A percentile compares a stretch with the other conserved stretches of the same genome.
phyloP scores from a whole-genome alignment of 2,888 invertebrate species.

The Electrophaes corylata region DNA sequence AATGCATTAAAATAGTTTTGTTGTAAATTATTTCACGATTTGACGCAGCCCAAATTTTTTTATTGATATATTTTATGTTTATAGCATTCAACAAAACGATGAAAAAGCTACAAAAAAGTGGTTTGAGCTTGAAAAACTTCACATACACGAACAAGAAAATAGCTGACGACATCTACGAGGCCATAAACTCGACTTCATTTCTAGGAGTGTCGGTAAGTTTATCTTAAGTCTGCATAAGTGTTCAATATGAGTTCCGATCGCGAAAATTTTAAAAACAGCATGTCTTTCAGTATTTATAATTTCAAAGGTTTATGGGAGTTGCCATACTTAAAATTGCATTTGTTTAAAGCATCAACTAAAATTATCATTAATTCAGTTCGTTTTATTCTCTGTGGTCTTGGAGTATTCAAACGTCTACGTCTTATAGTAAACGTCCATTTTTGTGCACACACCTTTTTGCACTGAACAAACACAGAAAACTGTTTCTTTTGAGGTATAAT shows the following conservation, averaged over 20 bases:
- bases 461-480: too few species aligned
- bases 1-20: too few species aligned
- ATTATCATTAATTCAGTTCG: background rate
- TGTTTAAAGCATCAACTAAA: background rate
- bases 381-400: background rate
- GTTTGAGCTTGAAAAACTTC: constrained; percentile 96
- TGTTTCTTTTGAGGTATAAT: too few species aligned
- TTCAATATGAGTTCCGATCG: too few species aligned
- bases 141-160: constrained; percentile 97
- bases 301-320: background rate
- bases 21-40: too few species aligned
- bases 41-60: background rate
- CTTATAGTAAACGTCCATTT: too few species aligned
- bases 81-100: constrained; percentile 98
- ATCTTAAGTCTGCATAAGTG: background rate
- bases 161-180: constrained; percentile 97
- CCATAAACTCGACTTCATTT: constrained; percentile 99
- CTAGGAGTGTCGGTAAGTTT: constrained; percentile 97
- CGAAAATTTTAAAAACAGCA: too few species aligned
- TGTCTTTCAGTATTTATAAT: too few species aligned
- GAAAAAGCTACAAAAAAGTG: constrained; percentile 91
- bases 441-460: too few species aligned
- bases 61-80: constrained; percentile 42
- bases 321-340: background rate
- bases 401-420: background rate